Evolutionary conservation across 2,113 vertebrate species (phyloP), one percentile per base, ranked within the genome.

Genomic region (Scytalopus superciliaris): DNA sequence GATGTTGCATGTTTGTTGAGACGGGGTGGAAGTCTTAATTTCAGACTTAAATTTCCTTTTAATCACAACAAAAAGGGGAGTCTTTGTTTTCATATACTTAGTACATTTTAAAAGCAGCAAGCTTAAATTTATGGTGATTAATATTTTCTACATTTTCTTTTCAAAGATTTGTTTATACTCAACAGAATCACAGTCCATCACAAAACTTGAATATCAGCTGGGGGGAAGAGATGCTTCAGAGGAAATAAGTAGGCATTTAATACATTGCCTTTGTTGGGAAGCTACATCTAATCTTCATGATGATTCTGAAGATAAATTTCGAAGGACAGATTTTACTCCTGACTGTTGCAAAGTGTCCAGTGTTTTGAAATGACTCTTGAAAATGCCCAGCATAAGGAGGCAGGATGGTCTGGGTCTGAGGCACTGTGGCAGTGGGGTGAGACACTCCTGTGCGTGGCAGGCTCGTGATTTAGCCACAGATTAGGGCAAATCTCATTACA

Each of bases 401-500:
- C 21, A 8, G 53, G 50, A 14, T 33, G 6, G 2, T 60, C 21
- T 16, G 53, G 52, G 47, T 64, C 24, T 15, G 55, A 62, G 50
- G n/a, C 8, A 7, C 17, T 63, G 76, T 60, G 57, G 56, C 45
- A 53, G 40, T 14, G 16, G 40, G 33, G 33, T 44, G 35, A 74
- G 25, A 30, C 39, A 3, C 59, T 73, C 2, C 12, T 70, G 19
- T 64, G 17, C 17, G 1, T 30, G 62, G 35, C 63, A 80, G 47
- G 22, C 74, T 82, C 63, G 62, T 49, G 39, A 49, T 74, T 84
- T 84, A 50, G n/a, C 69, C 31, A 10, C 57, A 76, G 81, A 67
- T 91, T 45, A 85, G 55, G n/a, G 14, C 28, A 73, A 39, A 86
- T 90, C 85, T 91, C 64, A 49, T 93, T 93, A 84, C 33, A 67